Evolutionary conservation across 2,888 invertebrate genomes (phyloP), one percentile per base, ranked within the genome.

Genomic region (Ophion ellenae): DNA sequence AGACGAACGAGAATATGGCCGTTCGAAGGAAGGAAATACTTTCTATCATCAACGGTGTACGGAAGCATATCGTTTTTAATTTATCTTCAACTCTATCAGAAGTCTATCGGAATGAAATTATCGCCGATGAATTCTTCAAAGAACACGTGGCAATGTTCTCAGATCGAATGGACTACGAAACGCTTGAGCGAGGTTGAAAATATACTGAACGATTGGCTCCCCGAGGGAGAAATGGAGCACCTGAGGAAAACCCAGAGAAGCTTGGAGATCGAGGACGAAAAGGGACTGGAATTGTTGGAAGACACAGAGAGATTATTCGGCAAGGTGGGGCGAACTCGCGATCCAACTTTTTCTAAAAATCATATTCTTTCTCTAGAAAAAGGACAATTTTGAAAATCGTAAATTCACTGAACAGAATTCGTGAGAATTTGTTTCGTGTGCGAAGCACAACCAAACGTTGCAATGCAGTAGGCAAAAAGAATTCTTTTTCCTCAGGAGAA

Each of bases 1-100:
- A 87, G 53, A 79, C 84, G 10, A 87, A 84, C 61, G 86, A 86
- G n/a, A 87, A 86, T 53, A 66, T 87, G 14, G 11, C 66, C 6
- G 17, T 64, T 17, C 79, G 71, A 11, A 82, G 83, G 47, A 84
- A 66, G 69, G 86, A 87, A 32, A 82, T 86, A 11, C 14, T 66
- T 73, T 69, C 69, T n/a, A 84, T 82, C 24, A 32, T 57, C 40
- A 82, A 82, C 10, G 73, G 40, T 17, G 86, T 87, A 78, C 59
- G 75, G 66, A 24, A 70, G 17, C 5, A n/a, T 67, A 61, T 10
- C 20, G 7, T 61, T 71, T 20, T 14, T 5, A 5, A 20, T 17
- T 10, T 24, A 73, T 57, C 7, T 5, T 10, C 17, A 32, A 32
- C 32, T 32, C 32, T 32, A 24, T 24, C 24, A 24, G 24, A 24